Evolutionary conservation across 1,140 invertebrate species (phyloP), one percentile per base, ranked within the genome.

Genomic region (Bathynomus jamesi): DNA sequence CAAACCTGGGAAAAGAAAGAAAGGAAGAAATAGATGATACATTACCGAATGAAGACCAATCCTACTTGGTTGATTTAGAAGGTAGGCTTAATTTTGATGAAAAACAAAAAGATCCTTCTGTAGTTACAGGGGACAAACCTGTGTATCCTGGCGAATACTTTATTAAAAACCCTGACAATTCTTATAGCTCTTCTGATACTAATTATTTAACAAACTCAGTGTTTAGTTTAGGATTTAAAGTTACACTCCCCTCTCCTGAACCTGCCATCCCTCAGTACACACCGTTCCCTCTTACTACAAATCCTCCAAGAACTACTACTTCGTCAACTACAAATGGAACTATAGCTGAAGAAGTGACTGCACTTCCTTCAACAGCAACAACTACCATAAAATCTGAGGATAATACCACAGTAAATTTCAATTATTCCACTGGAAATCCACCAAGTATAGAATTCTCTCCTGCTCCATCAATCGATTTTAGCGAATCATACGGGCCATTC

Each of bases 211-310:
- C 31, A 11, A 76, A 76, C 53, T 72, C 72, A 0, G 72, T 76
- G 1, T 76, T 76, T n/a, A 66, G 62, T n/a, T 63, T 76, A 7
- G 64, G 25, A 53, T 70, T 69, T 4, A 73, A 71, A 28, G 29
- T 70, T 13, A 67, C 65, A 7, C 69, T 66, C 27, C 67, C 61
- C 3, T 25, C 63, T 4, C 69, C 71, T 13, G 72, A 76, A 17
- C 67, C 65, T 27, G 66, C 71, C 63, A 76, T 68, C 61, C 72
- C 71, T 1, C 72, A 73, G 28, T 76, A 73, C 25, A 76, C 75
- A 28, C 75, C 75, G 11, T 76, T 76, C 64, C 75, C 75, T 11
- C 70, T 76, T 21, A 76, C 75, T 3, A 69, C 75, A 7, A 76
- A 76, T 53, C 72, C 75, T n/a, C 75, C 75, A 25, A 64, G 71